phyloP scores from a whole-genome alignment of 2,888 invertebrate genomes.

The Xestia c-nigrum region DNA sequence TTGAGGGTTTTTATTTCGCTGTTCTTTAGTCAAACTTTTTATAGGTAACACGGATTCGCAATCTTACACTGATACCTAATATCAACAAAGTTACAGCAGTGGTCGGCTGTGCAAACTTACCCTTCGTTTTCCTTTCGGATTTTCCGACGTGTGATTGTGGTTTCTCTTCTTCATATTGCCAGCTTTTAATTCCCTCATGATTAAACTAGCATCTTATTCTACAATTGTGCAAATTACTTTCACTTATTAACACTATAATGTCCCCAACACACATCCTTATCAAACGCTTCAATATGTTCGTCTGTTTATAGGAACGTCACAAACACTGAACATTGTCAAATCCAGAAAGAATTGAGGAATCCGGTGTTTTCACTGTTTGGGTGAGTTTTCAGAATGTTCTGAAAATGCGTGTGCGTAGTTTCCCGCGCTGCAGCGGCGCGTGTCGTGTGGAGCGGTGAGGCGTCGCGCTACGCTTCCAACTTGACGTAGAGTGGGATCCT shows the following conservation, averaged over 20 bases:
- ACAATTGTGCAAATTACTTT: slow-evolving; percentile 55
- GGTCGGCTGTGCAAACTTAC: slow-evolving; percentile 75
- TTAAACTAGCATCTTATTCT: slow-evolving; percentile 60
- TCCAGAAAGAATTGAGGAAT: slow-evolving; percentile 56
- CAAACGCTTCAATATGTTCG: slow-evolving; percentile 50
- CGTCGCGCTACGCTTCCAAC: slow-evolving; percentile 82
- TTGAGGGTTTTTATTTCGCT: not conserved
- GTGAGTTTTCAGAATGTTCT: slow-evolving; percentile 45
- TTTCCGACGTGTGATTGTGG: slow-evolving; percentile 78
- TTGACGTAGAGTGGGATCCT: slow-evolving; percentile 81
- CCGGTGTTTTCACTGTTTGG: slow-evolving; percentile 48
- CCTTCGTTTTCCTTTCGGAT: slow-evolving; percentile 82
- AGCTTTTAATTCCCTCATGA: slow-evolving; percentile 62
- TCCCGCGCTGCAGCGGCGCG: slow-evolving; percentile 63
- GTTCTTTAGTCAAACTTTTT: slow-evolving; percentile 8
- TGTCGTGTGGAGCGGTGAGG: slow-evolving; percentile 68
- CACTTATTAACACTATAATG: slow-evolving; percentile 66
- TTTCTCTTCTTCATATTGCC: slow-evolving; percentile 78
- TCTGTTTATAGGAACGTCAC: slow-evolving; percentile 47
- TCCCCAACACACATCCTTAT: slow-evolving; percentile 65
- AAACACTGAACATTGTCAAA: slow-evolving; percentile 58
- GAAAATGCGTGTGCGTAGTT: slow-evolving; percentile 67
- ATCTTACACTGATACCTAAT: not conserved
- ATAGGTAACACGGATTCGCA: not conserved
- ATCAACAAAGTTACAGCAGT: not conserved